A percentile compares a stretch with the other conserved stretches of the same genome.
phyloP scores from a whole-genome alignment of 2,888 invertebrate species.

The Eupithecia pulchellata region DNA sequence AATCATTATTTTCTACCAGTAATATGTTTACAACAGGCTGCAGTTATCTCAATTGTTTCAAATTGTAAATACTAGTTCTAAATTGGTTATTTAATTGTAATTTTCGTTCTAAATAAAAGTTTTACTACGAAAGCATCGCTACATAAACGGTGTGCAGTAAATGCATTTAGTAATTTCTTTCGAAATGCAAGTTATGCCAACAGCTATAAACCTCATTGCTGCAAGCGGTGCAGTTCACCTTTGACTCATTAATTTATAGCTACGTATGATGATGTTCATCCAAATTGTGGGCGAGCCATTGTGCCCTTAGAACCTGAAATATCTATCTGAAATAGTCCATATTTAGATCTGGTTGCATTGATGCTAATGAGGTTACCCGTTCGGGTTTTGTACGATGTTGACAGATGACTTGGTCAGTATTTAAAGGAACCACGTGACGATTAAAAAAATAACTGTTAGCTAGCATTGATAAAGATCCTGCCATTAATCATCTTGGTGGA shows the following conservation, averaged over 20 bases:
- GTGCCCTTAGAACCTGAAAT: neutral
- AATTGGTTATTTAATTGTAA: too few species aligned
- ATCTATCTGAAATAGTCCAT: neutral
- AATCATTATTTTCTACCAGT: too few species aligned
- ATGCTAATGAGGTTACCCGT: neutral
- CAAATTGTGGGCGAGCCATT: slow-evolving; percentile 36
- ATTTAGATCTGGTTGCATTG: too few species aligned
- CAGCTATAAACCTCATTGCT: slow-evolving; percentile 30
- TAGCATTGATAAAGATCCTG: neutral
- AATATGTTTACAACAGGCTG: too few species aligned
- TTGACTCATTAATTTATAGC: slow-evolving; percentile 51
- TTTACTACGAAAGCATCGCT: neutral
- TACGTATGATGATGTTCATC: slow-evolving; percentile 46
- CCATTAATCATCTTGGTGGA: slow-evolving; percentile 1
- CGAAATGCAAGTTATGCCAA: slow-evolving; percentile 28
- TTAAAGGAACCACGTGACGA: too few species aligned
- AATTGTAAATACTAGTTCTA: too few species aligned
- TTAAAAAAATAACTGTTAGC: neutral
- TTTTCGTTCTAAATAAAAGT: too few species aligned
- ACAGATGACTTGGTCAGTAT: neutral
- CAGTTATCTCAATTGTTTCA: too few species aligned
- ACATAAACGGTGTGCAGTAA: slow-evolving; percentile 16
- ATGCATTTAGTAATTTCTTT: slow-evolving; percentile 20
- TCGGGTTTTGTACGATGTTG: neutral
- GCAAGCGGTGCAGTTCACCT: slow-evolving; percentile 53